These are phyloP conservation scores for Brenthis daphne DNA, from an alignment of 2,888 invertebrate species.

Conservation along the genomic window DNA sequence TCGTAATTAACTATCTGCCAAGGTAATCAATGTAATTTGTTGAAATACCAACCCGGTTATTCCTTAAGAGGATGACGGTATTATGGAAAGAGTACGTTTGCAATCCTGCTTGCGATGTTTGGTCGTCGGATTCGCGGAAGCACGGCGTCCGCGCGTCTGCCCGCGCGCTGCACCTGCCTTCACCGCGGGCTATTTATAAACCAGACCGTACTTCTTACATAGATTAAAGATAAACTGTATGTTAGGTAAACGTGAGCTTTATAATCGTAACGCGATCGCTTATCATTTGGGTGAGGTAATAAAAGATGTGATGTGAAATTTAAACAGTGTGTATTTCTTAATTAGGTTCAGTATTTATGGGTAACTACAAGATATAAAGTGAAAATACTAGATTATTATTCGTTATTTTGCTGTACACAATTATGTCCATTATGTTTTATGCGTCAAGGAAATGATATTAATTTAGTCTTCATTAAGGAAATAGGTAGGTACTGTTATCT, in stretches of 20 bases:
- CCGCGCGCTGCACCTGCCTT: slow-evolving; percentile 62
- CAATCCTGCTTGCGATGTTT: slow-evolving; percentile 38
- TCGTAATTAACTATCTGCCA: slow-evolving; percentile 41
- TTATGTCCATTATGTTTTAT: too few relatives aligned
- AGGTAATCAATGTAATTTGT: slow-evolving; percentile 44
- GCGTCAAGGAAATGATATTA: too few relatives aligned
- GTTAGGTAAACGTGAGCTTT: slow-evolving; percentile 33
- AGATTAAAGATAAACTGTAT: slow-evolving; percentile 53
- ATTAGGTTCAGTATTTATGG: too few relatives aligned
- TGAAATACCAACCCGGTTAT: slow-evolving; percentile 37
- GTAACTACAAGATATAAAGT: too few relatives aligned
- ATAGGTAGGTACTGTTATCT: too few relatives aligned
- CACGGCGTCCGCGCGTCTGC: slow-evolving; percentile 76
- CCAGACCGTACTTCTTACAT: slow-evolving; percentile 65
- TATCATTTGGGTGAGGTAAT: slow-evolving; percentile 27
- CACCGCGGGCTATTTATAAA: slow-evolving; percentile 77
- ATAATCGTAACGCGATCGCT: slow-evolving; percentile 24
- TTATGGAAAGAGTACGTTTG: slow-evolving; percentile 37
- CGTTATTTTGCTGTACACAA: too few relatives aligned
- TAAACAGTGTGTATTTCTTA: slow-evolving; percentile 4
- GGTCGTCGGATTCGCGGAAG: slow-evolving; percentile 67
- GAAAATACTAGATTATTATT: too few relatives aligned
- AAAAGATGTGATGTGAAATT: slow-evolving; percentile 15
- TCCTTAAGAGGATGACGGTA: slow-evolving; percentile 39
- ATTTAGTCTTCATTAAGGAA: too few relatives aligned